phyloP scores from a whole-genome alignment of 2,113 vertebrate species.

The Pseudolaguvia tuberculata region DNA sequence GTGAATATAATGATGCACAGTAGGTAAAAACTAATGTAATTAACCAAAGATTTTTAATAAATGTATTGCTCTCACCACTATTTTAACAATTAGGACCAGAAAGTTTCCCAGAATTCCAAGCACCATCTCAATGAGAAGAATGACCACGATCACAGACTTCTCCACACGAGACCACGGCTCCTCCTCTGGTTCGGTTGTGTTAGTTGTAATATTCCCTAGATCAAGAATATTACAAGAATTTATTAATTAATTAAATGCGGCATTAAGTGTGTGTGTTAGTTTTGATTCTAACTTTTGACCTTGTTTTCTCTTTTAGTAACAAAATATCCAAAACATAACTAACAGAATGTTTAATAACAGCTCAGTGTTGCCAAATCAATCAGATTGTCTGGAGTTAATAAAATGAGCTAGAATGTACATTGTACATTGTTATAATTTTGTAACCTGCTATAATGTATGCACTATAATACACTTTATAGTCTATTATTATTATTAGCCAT shows the following conservation, averaged over 20 bases:
- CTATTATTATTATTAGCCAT: not conserved
- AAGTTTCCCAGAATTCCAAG: constrained; percentile 65
- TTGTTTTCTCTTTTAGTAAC: not conserved
- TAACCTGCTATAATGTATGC: not conserved
- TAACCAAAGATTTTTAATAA: not conserved
- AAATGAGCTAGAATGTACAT: not conserved
- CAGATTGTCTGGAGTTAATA: not conserved
- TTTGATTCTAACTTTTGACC: not conserved
- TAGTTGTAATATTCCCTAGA: constrained; percentile 59
- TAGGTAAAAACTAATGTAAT: no score
- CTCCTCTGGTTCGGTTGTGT: constrained; percentile 45
- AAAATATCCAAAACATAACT: not conserved
- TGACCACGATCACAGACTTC: constrained; percentile 57
- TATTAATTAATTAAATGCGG: no score
- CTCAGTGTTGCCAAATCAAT: not conserved
- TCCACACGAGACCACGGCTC: constrained; percentile 46
- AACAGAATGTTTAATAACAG: not conserved
- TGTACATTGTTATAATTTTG: not conserved
- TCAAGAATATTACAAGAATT: no score
- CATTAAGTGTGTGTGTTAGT: not conserved
- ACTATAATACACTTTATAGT: not conserved
- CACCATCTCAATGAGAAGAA: constrained; percentile 60
- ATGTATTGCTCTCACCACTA: constrained; percentile 52
- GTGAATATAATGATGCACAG: no score
- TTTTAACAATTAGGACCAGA: constrained; percentile 62